These are phyloP conservation scores for Thecocarcelia acutangulata DNA, from an alignment of 2,888 invertebrate genomes.

Conservation along the genomic window DNA sequence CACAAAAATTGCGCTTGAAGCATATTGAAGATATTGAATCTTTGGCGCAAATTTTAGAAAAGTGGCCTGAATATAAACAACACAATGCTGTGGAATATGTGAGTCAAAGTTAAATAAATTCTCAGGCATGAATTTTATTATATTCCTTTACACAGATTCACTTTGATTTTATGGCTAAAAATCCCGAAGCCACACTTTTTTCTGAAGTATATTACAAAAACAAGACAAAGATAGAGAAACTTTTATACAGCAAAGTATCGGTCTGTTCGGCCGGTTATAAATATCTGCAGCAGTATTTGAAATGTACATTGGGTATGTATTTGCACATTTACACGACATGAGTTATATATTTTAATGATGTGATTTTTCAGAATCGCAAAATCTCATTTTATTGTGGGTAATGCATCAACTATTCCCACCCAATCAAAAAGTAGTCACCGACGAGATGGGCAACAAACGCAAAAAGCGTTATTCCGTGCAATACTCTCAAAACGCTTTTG, in stretches of 20 bases:
- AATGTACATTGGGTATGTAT: slow-evolving; percentile 57
- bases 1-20: slow-evolving; percentile 53
- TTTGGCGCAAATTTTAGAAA: slow-evolving; percentile 53
- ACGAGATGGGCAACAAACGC: slow-evolving; percentile 61
- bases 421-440: slow-evolving; percentile 49
- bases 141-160: slow-evolving; percentile 24
- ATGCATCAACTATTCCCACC: slow-evolving; percentile 62
- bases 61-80: slow-evolving; percentile 64
- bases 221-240: slow-evolving; percentile 49
- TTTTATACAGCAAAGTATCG: slow-evolving; percentile 48
- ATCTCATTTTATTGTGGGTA: slow-evolving; percentile 56
- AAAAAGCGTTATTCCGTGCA: slow-evolving; percentile 61
- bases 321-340: neutral
- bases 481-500: slow-evolving; percentile 55
- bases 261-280: slow-evolving; percentile 55
- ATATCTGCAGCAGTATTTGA: slow-evolving; percentile 45
- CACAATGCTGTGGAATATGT: slow-evolving; percentile 58
- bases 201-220: slow-evolving; percentile 44
- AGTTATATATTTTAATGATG: neutral
- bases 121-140: neutral
- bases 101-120: slow-evolving; percentile 9
- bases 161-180: slow-evolving; percentile 57
- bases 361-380: slow-evolving; percentile 51
- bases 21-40: slow-evolving; percentile 59
- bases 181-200: slow-evolving; percentile 47